Base-by-base conservation (phyloP, 2,888 invertebrate genomes). In the Ectropis crepuscularia region DNA sequence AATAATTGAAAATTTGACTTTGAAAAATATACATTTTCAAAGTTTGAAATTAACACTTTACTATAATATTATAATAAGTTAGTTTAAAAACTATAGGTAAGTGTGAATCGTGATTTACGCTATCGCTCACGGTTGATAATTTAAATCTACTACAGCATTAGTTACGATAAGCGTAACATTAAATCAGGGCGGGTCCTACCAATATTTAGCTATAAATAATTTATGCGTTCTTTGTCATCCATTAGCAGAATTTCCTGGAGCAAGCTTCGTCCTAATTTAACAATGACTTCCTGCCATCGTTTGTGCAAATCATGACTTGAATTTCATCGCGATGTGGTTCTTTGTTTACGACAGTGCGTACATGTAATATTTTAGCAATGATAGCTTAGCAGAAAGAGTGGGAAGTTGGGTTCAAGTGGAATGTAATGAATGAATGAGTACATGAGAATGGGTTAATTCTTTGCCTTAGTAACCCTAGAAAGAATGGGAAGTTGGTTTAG, bases 241-340 rank as follows among this genome's bases (percentile, higher is more conserved):
- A 86, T 85, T 85, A 84, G 76, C 60, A 60, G 73, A 77, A 74
- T 78, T 84, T 82, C 76, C 78, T 75, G 78, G 70, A 77, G 63
- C 73, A 69, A 60, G 55, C 64, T 60, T 73, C 70, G 71, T 67
- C 71, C 70, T 67, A 67, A 74, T 77, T 72, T 77, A 67, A 65
- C 67, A 69, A 65, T 69, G 71, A 68, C 72, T 73, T 73, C 73
- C 76, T 71, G 72, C 67, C 53, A 61, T 65, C 64, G 63, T 70
- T 74, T 70, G 67, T 62, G 68, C 51, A 62, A 65, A 74, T 70
- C 66, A 70, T 67, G 69, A 61, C 63, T 70, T 63, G 66, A 68
- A 69, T 70, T 65, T 63, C 53, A 61, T 59, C 49, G 41, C 57
- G 46, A 55, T 49, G 57, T 53, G 45, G 37, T 45, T 12, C 8